phyloP scores from a whole-genome alignment of 2,888 invertebrate species.

The Dendrolimus pini region DNA sequence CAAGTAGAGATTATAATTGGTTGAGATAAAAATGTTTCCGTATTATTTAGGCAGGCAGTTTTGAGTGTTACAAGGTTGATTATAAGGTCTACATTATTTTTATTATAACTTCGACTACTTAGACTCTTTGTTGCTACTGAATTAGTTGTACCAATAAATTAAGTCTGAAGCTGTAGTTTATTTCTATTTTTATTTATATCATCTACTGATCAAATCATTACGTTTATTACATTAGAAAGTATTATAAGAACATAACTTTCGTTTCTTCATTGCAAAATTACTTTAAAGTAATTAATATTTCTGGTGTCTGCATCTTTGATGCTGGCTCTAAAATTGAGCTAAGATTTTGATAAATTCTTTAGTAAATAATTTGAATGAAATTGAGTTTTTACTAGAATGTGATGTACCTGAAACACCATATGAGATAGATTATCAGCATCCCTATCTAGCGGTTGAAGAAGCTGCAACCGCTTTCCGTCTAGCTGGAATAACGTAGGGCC shows the following conservation, averaged over 20 bases:
- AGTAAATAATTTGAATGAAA: no score
- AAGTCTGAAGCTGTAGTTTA: neutral
- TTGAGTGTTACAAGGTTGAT: no score
- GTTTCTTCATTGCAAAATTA: neutral
- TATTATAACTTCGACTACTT: neutral
- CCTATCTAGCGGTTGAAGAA: constrained; percentile 88
- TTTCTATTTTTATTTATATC: neutral
- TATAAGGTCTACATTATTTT: no score
- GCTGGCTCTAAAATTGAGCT: no score
- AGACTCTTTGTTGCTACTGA: neutral
- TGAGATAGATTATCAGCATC: constrained; percentile 91
- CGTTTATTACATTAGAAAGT: constrained; percentile 1
- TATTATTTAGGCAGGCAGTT: no score
- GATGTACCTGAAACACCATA: constrained; percentile 89
- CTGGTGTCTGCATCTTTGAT: no score
- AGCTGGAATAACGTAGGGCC: constrained; percentile 87
- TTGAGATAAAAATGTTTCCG: neutral
- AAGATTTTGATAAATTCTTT: no score
- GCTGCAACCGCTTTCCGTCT: constrained; percentile 87
- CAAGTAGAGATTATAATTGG: neutral
- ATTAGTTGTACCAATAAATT: neutral
- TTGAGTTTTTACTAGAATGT: neutral
- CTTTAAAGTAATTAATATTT: no score
- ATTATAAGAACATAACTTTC: neutral
- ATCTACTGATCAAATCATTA: neutral